Conservation (phyloP, 2,797 vertebrate species). For the Rhinophrynus dorsalis region DNA sequence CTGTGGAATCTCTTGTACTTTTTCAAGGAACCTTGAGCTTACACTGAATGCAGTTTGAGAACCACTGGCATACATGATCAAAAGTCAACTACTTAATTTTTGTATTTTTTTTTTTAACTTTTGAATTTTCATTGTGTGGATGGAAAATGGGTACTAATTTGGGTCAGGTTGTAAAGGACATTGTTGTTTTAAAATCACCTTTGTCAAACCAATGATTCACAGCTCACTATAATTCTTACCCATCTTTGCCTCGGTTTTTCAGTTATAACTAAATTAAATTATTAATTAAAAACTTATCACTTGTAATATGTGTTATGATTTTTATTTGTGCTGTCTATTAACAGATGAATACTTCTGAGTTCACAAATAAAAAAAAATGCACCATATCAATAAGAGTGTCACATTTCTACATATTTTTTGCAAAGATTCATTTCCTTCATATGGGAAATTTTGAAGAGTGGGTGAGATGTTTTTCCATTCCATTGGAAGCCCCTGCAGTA, state of each 20-base stretch:
- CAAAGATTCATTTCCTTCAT: no score
- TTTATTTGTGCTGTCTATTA: constrained; percentile 14
- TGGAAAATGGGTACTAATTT: constrained; percentile 36
- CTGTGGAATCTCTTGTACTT: no score
- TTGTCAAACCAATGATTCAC: constrained; percentile 27
- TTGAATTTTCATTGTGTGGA: constrained; percentile 39
- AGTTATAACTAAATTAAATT: constrained; percentile 32
- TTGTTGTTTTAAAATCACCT: constrained; percentile 21
- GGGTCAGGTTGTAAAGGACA: constrained; percentile 9
- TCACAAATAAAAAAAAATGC: not conserved
- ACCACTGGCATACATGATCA: constrained; percentile 7
- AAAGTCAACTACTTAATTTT: constrained; percentile 20
- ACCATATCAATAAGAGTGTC: no score
- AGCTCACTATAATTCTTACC: constrained; percentile 22
- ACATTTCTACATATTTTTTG: no score
- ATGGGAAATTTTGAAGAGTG: no score
- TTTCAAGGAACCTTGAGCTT: no score
- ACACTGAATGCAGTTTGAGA: no score
- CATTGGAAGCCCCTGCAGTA: no score
- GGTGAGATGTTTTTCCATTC: no score
- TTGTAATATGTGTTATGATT: constrained; percentile 10
- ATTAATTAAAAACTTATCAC: constrained; percentile 40
- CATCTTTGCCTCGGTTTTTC: constrained; percentile 46
- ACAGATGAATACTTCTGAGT: not conserved
- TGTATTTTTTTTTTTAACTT: not conserved